Base-by-base conservation (phyloP, 2,113 vertebrate genomes). In the Gallinago undulata region DNA sequence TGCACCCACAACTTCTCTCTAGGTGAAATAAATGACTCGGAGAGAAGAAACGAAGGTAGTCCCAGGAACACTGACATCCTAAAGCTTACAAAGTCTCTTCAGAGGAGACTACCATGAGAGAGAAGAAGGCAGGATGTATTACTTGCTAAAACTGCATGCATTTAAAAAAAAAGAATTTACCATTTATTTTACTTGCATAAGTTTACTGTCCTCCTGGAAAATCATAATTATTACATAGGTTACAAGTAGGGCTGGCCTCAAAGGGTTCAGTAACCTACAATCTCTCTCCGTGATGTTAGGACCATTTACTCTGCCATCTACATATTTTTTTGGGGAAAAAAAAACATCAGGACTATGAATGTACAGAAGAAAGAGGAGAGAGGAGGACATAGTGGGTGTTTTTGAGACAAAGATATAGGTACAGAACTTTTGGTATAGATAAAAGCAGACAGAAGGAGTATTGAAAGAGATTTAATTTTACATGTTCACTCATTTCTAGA, bases 271-370 rank as follows among this genome's bases (percentile, higher is more conserved):
- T 55, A 78, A 12, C 50, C 45, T 66, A 56, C n/a, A n/a, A 7
- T 15, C 73, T 79, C 75, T 82, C 63, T 55, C 0, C 0, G 11
- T 24, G 64, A 47, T 19, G 8, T n/a, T 11, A 78, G 73, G 55
- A 63, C 33, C 8, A 24, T 27, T 59, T 75, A 68, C 35, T 33
- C 35, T 57, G 63, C 31, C 50, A 8, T 50, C 24, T 66, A 43
- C 0, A 0, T 28, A 12, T 43, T 84, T 76, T 30, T 30, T 5
- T 0, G 4, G 30, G 25, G 9, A 1, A 21, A 41, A 47, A 27
- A 50, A 43, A 16, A 12, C 60, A 87, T 24, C 19, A 68, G 35
- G 33, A 55, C 16, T 60, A 41, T 3, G 17, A 79, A 62, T 23
- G 45, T 37, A 59, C 2, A 35, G 57, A 77, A 78, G 30, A 75